Percentiles rank a stretch among this genome's conserved stretches.
These are phyloP conservation scores for Anticlea derivata DNA, from an alignment of 2,888 invertebrate species.

Conservation along the genomic window DNA sequence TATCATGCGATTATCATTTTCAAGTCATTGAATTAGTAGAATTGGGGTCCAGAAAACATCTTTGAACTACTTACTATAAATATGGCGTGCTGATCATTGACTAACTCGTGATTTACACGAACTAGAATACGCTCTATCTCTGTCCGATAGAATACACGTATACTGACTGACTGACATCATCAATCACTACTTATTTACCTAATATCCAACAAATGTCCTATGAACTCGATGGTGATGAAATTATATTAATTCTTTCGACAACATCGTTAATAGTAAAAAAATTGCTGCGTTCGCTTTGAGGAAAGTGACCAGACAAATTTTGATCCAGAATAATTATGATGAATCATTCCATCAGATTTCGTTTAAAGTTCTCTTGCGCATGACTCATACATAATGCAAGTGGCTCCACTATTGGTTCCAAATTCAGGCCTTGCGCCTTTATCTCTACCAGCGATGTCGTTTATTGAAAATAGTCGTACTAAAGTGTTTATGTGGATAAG, in stretches of 20 bases:
- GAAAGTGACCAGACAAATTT: conserved; percentile 20
- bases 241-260: conserved; percentile 7
- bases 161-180: conserved; percentile 7
- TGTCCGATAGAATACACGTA: background rate
- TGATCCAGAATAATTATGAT: conserved; percentile 17
- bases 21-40: no score
- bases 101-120: conserved; percentile 3
- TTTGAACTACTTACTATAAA: no score
- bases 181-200: conserved; percentile 7
- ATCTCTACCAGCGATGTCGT: conserved; percentile 6
- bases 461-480: conserved; percentile 8
- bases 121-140: conserved; percentile 1
- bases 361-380: conserved; percentile 12
- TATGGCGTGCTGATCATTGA: background rate
- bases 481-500: conserved; percentile 10
- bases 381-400: conserved; percentile 11
- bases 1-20: no score
- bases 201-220: conserved; percentile 3
- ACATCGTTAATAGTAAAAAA: conserved; percentile 2
- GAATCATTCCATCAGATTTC: conserved; percentile 21
- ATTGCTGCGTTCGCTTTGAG: conserved; percentile 8
- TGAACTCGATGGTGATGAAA: conserved; percentile 9
- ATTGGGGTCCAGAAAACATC: no score
- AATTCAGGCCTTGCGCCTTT: background rate
- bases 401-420: conserved; percentile 1